These are phyloP conservation scores for Pinna nobilis DNA, from an alignment of 1,140 invertebrate genomes.

Conservation along the genomic window DNA sequence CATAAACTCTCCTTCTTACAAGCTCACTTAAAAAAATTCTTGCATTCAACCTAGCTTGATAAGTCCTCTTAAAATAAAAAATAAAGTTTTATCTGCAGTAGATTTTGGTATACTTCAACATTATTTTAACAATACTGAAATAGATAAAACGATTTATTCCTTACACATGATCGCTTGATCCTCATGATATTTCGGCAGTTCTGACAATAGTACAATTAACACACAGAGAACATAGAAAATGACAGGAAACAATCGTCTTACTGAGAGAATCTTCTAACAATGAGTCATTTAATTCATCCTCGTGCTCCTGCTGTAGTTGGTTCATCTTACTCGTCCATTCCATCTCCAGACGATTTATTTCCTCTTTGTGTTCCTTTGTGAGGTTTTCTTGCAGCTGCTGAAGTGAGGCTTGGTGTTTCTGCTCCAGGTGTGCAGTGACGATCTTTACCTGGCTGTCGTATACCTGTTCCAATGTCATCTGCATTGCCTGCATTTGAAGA, in stretches of 20 bases:
- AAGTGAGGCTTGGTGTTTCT: constrained; percentile 45
- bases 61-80: too few relatives aligned
- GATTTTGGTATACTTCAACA: too few relatives aligned
- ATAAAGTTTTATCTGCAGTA: too few relatives aligned
- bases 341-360: constrained; percentile 53
- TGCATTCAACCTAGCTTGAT: too few relatives aligned
- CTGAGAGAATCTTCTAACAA: constrained; percentile 37
- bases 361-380: constrained; percentile 58
- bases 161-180: too few relatives aligned
- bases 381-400: constrained; percentile 44
- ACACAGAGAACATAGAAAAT: background rate
- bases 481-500: constrained; percentile 61
- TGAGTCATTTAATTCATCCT: constrained; percentile 34
- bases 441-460: constrained; percentile 58
- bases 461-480: constrained; percentile 62
- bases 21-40: too few relatives aligned
- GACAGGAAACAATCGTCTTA: constrained; percentile 25
- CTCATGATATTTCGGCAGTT: background rate
- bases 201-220: background rate
- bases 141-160: too few relatives aligned
- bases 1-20: too few relatives aligned
- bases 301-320: constrained; percentile 44
- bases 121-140: too few relatives aligned
- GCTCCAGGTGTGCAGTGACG: constrained; percentile 52
- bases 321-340: constrained; percentile 43